Conservation (phyloP, 1,140 invertebrate species). For the Neelides sp. region DNA sequence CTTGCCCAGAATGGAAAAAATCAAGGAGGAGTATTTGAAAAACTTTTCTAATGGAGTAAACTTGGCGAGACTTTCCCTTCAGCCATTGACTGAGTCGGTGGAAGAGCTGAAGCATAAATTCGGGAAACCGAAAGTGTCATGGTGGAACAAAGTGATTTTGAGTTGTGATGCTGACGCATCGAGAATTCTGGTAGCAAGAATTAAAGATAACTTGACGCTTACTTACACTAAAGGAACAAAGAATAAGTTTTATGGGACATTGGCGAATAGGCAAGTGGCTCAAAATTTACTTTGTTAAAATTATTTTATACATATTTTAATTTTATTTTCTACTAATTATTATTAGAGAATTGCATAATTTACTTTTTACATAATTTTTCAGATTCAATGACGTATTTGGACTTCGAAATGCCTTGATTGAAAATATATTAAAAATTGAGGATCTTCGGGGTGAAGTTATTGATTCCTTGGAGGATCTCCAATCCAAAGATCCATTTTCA, state of each 20-base stretch:
- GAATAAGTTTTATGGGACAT: conserved; percentile 8
- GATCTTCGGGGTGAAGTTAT: conserved; percentile 35
- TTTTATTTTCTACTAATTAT: conserved; percentile 6
- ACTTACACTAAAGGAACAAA: conserved; percentile 14
- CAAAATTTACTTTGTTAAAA: not conserved
- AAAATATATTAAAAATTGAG: conserved; percentile 38
- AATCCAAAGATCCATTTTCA: conserved; percentile 32
- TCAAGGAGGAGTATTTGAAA: conserved; percentile 51
- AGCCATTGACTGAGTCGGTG: conserved; percentile 32
- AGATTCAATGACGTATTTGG: conserved; percentile 36
- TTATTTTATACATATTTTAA: conserved; percentile 2
- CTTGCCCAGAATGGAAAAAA: conserved; percentile 38
- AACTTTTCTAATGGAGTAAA: conserved; percentile 35
- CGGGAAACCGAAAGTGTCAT: conserved; percentile 23
- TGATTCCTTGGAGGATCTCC: conserved; percentile 35
- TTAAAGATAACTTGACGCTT: conserved; percentile 38
- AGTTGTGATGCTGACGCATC: conserved; percentile 26
- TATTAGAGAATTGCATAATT: no score
- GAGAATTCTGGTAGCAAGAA: conserved; percentile 36
- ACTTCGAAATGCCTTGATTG: conserved; percentile 38
- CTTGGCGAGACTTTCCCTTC: conserved; percentile 20
- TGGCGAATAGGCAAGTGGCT: conserved; percentile 13
- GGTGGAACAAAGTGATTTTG: conserved; percentile 37
- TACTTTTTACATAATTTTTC: conserved; percentile 2
- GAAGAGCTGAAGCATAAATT: conserved; percentile 25